Conservation (phyloP, 2,797 vertebrate genomes). For the Apogon hyalosoma region DNA sequence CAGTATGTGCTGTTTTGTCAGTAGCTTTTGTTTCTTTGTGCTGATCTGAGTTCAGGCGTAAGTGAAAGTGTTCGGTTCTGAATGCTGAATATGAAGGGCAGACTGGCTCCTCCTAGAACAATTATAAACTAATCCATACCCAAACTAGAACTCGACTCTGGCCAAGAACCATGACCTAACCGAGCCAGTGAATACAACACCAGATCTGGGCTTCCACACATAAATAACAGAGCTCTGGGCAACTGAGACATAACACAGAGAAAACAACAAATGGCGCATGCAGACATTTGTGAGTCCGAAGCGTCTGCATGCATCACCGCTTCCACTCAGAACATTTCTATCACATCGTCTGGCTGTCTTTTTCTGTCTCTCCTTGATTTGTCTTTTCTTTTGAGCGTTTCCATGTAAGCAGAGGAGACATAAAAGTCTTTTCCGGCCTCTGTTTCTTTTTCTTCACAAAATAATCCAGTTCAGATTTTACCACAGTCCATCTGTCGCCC, state of each 20-base stretch:
- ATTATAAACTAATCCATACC: constrained; percentile 36
- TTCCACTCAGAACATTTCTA: constrained; percentile 37
- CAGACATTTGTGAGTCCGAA: constrained; percentile 21
- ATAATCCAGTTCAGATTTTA: constrained; percentile 69
- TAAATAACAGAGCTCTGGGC: constrained; percentile 30
- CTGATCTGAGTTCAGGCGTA: not conserved
- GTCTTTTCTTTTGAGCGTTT: constrained; percentile 57
- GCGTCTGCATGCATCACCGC: constrained; percentile 43
- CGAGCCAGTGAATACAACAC: constrained; percentile 25
- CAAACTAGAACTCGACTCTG: constrained; percentile 15
- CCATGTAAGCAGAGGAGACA: constrained; percentile 68
- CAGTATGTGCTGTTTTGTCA: too few species aligned
- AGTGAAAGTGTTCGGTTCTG: constrained; percentile 32
- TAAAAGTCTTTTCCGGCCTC: constrained; percentile 78
- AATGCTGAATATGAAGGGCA: constrained; percentile 19
- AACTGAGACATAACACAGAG: constrained; percentile 44
- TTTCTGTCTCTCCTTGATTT: constrained; percentile 42
- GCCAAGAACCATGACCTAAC: constrained; percentile 52
- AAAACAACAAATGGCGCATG: constrained; percentile 61
- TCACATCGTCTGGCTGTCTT: constrained; percentile 32
- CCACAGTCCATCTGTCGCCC: constrained; percentile 68
- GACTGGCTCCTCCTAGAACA: constrained; percentile 45
- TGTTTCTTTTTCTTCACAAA: constrained; percentile 40
- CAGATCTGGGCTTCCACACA: constrained; percentile 29
- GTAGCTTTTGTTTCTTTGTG: too few species aligned